Percentiles rank a stretch among this genome's conserved stretches.
phyloP scores from a whole-genome alignment of 2,888 invertebrate genomes.

The Machimus rusticus region DNA sequence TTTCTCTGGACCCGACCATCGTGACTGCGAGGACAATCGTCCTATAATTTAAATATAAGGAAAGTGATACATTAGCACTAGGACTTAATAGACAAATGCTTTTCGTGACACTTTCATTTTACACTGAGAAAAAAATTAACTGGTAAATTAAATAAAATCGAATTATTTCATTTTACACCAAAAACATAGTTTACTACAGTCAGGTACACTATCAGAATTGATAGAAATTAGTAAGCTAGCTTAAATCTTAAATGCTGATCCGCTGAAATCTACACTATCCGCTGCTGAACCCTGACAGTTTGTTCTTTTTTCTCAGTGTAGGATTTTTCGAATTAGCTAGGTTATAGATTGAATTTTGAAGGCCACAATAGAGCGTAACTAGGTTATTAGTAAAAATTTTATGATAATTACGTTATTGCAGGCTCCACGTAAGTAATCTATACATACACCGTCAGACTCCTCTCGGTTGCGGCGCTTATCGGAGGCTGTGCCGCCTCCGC shows the following conservation, averaged over 20 bases:
- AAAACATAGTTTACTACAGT: too few relatives aligned
- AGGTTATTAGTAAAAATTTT: not conserved
- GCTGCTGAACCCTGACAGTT: too few relatives aligned
- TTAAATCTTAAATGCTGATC: too few relatives aligned
- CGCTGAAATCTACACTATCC: too few relatives aligned
- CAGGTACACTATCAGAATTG: too few relatives aligned
- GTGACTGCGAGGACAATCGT: constrained; percentile 88
- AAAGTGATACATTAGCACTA: not conserved
- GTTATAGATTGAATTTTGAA: not conserved
- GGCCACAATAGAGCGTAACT: too few relatives aligned
- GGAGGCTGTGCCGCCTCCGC: constrained; percentile 38
- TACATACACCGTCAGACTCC: constrained; percentile 76
- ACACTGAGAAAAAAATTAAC: too few relatives aligned
- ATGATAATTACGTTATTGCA: constrained; percentile 70
- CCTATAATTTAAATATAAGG: constrained; percentile 52
- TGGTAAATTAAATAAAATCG: too few relatives aligned
- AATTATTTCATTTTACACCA: too few relatives aligned
- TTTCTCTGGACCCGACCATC: constrained; percentile 83
- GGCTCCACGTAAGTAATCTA: constrained; percentile 88
- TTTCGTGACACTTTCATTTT: not conserved
- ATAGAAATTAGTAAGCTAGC: too few relatives aligned
- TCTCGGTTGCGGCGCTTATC: constrained; percentile 64
- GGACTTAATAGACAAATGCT: not conserved
- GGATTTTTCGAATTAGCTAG: too few relatives aligned
- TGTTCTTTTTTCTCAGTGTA: too few relatives aligned